Conservation (phyloP, 1,140 invertebrate species). For the Heterodera carotae region DNA sequence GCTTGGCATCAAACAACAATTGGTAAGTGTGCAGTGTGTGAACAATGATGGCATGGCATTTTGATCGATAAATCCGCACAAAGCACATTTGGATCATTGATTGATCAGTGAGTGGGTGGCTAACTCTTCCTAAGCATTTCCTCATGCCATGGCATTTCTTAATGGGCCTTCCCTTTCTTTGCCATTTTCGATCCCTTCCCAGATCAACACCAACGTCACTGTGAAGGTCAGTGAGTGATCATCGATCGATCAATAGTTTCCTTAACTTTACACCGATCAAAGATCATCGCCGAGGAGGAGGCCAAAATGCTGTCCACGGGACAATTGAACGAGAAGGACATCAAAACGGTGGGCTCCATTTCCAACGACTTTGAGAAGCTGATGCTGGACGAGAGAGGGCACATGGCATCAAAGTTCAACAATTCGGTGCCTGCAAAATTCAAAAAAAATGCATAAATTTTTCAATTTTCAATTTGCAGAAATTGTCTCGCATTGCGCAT, state of each 20-base stretch:
- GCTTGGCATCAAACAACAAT: conserved; percentile 64
- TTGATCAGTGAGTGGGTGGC: not conserved
- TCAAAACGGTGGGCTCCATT: conserved; percentile 63
- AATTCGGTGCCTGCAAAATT: conserved; percentile 56
- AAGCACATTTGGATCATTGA: not conserved
- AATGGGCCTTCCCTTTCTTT: not conserved
- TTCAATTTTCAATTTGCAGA: conserved; percentile 41
- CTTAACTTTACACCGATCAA: not conserved
- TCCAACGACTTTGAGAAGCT: conserved; percentile 65
- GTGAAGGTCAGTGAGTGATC: conserved; percentile 45
- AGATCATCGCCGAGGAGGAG: conserved; percentile 64
- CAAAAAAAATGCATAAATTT: not conserved
- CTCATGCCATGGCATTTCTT: not conserved
- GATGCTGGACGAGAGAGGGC: conserved; percentile 62
- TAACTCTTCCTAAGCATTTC: not conserved
- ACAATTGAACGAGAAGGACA: conserved; percentile 58
- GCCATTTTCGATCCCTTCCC: not conserved
- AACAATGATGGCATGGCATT: conserved; percentile 20
- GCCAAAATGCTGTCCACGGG: conserved; percentile 51
- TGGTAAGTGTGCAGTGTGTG: conserved; percentile 32
- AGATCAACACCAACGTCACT: conserved; percentile 58
- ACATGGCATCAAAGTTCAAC: conserved; percentile 64
- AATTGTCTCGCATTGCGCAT: conserved; percentile 63
- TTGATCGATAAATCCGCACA: not conserved
- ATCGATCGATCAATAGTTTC: not conserved